These are phyloP conservation scores for Parauchenoglanis punctatus DNA, from an alignment of 2,797 vertebrate genomes.

Conservation along the genomic window DNA sequence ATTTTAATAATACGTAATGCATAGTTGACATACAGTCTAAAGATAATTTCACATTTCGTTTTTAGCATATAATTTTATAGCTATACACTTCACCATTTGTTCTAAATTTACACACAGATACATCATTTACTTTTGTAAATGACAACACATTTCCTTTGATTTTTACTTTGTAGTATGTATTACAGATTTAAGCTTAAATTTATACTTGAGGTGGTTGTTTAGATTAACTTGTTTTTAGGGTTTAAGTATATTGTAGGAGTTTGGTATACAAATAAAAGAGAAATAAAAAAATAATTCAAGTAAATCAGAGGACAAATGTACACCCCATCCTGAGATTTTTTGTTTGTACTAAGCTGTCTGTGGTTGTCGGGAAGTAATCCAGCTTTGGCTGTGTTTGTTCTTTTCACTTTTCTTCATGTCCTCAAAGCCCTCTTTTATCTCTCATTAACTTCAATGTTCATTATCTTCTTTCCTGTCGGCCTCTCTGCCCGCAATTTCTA, in stretches of 20 bases:
- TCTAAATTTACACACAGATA: background rate
- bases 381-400: slow-evolving; percentile 13
- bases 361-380: slow-evolving; percentile 3
- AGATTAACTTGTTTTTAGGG: background rate
- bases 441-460: slow-evolving; percentile 2
- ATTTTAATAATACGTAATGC: background rate
- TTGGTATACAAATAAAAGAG: background rate
- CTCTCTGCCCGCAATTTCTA: slow-evolving; percentile 4
- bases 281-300: background rate
- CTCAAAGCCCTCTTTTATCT: slow-evolving; percentile 22
- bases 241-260: background rate
- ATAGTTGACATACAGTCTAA: background rate
- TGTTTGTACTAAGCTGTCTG: background rate
- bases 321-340: background rate
- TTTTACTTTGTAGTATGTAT: background rate
- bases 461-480: slow-evolving; percentile 14
- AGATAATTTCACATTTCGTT: background rate
- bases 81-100: background rate
- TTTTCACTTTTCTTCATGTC: slow-evolving; percentile 28
- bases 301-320: background rate
- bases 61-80: too few species aligned
- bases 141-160: background rate
- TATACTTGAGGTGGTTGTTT: background rate
- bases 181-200: background rate
- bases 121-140: background rate